A percentile compares a stretch with the other conserved stretches of the same genome.
These are phyloP conservation scores for Medauroidea extradentata DNA, from an alignment of 1,140 invertebrate genomes.

Conservation along the genomic window DNA sequence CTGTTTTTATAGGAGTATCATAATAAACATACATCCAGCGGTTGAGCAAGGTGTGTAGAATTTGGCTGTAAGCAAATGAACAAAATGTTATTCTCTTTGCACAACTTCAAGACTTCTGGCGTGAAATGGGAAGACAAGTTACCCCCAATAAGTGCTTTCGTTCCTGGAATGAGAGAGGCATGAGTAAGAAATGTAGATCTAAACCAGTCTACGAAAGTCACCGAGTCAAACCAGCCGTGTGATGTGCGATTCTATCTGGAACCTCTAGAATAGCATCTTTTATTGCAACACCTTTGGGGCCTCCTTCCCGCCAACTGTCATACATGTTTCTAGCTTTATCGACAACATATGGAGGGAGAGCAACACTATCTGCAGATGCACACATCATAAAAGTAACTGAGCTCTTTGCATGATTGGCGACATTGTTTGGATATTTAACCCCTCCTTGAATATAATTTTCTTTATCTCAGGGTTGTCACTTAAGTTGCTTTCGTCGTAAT, in stretches of 20 bases:
- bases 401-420: conserved; percentile 36
- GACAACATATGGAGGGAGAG: conserved; percentile 24
- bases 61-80: no score
- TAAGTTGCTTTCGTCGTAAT: conserved; percentile 45
- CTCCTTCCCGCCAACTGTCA: conserved; percentile 28
- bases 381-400: conserved; percentile 38
- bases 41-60: no score
- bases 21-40: no score
- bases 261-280: conserved; percentile 20
- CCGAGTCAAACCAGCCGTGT: conserved; percentile 24
- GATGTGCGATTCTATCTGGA: conserved; percentile 25
- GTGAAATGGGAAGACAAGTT: no score
- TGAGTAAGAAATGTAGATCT: no score
- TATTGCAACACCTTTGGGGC: conserved; percentile 24
- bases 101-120: no score
- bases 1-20: no score
- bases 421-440: conserved; percentile 35
- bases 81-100: no score
- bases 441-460: conserved; percentile 29
- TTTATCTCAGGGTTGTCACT: conserved; percentile 36
- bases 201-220: no score
- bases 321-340: conserved; percentile 30
- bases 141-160: no score
- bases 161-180: no score
- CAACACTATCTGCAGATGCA: conserved; percentile 28